phyloP scores from a whole-genome alignment of 2,797 vertebrate species.

The Sebastes steindachneri region DNA sequence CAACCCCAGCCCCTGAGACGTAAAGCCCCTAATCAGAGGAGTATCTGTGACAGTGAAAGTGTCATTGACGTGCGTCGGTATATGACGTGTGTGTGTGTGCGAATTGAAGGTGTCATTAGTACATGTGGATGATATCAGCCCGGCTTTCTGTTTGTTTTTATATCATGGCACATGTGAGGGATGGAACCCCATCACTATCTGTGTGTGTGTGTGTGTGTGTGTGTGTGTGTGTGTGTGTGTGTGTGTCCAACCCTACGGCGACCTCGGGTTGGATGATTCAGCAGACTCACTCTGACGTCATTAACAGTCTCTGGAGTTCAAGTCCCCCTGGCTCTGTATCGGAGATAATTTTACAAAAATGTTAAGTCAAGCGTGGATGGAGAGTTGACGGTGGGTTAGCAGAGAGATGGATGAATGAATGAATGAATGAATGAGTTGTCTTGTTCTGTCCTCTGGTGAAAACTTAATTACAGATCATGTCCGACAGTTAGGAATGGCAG shows the following conservation, averaged over 20 bases:
- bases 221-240: not conserved
- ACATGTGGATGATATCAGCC: conserved; percentile 55
- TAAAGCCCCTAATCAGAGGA: conserved; percentile 31
- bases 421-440: not conserved
- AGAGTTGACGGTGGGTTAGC: not conserved
- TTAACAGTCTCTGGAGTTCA: conserved; percentile 46
- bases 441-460: not conserved
- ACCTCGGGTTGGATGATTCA: conserved; percentile 36
- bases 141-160: conserved; percentile 51
- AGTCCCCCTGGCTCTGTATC: conserved; percentile 31
- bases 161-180: conserved; percentile 18
- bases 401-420: conserved; percentile 1
- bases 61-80: conserved; percentile 5
- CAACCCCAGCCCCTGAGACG: conserved; percentile 19
- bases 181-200: conserved; percentile 12
- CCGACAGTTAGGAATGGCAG: not conserved
- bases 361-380: not conserved
- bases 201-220: conserved; percentile 12
- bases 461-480: not conserved
- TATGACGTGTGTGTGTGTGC: not conserved
- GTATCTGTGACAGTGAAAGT: conserved; percentile 21
- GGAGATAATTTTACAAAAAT: conserved; percentile 25
- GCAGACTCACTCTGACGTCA: conserved; percentile 46
- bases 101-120: conserved; percentile 19
- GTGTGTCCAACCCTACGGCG: conserved; percentile 15